A percentile compares a stretch with the other conserved stretches of the same genome.
These are phyloP conservation scores for Pseudopleuronectes americanus DNA, from an alignment of 2,797 vertebrate genomes.

Conservation along the genomic window DNA sequence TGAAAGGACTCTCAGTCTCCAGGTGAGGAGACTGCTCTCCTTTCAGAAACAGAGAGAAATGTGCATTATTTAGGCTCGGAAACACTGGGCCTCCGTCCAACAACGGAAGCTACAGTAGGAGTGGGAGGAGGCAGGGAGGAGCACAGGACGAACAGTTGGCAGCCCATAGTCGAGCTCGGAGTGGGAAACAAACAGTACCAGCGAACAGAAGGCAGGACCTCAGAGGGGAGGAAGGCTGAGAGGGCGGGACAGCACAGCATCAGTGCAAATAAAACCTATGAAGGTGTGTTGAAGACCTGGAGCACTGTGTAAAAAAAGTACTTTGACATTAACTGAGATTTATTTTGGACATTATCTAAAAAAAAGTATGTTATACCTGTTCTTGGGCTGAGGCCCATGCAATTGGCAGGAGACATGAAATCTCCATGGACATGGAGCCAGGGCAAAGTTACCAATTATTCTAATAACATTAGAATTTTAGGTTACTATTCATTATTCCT, in stretches of 20 bases:
- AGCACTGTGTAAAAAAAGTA: constrained; percentile 17
- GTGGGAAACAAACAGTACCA: constrained; percentile 75
- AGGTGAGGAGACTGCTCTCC: constrained; percentile 72
- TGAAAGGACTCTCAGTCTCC: constrained; percentile 73
- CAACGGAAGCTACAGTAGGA: constrained; percentile 65
- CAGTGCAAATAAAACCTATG: constrained; percentile 59
- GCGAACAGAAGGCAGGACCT: constrained; percentile 80
- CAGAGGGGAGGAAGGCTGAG: constrained; percentile 58
- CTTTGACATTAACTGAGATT: constrained; percentile 6
- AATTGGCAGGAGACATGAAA: background rate
- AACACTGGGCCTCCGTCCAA: constrained; percentile 71
- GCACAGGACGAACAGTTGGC: constrained; percentile 71
- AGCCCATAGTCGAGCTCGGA: constrained; percentile 63
- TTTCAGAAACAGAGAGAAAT: constrained; percentile 71
- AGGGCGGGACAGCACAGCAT: constrained; percentile 58
- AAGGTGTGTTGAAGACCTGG: constrained; percentile 23
- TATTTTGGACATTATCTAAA: background rate
- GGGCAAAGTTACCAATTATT: too few species aligned
- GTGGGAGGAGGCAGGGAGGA: constrained; percentile 52
- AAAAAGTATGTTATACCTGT: background rate
- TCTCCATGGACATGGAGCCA: too few species aligned
- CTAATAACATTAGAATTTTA: too few species aligned
- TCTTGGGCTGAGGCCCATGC: background rate
- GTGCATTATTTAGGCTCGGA: constrained; percentile 76
- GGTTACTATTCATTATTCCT: too few species aligned